These are phyloP conservation scores for Penaeus japonicus DNA, from an alignment of 1,140 invertebrate species.

Conservation along the genomic window DNA sequence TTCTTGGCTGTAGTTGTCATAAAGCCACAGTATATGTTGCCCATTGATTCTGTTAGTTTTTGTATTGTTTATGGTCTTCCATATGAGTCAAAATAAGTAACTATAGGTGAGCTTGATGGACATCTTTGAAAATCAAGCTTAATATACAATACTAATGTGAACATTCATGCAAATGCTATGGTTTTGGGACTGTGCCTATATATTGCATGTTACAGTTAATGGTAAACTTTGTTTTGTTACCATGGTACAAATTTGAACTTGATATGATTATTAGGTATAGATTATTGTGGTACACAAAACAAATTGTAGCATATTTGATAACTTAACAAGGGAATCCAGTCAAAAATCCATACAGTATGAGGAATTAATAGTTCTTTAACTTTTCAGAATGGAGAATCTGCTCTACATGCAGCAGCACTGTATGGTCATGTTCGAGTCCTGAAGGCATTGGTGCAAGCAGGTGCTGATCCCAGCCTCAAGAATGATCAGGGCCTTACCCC, in stretches of 20 bases:
- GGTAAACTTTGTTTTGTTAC: too few species aligned
- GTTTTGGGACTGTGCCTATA: too few species aligned
- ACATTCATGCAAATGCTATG: too few species aligned
- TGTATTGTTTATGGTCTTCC: background rate
- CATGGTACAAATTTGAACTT: too few species aligned
- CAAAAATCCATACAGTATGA: background rate
- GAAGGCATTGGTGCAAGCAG: constrained; percentile 77
- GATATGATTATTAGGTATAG: too few species aligned
- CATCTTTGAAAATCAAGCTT: too few species aligned
- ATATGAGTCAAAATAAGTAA: background rate
- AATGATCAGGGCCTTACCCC: constrained; percentile 77
- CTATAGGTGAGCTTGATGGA: too few species aligned
- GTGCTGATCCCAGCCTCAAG: constrained; percentile 73
- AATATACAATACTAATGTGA: too few species aligned
- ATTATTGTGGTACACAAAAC: too few species aligned
- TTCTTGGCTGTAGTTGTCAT: background rate
- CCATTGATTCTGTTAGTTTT: too few species aligned
- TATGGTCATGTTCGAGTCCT: constrained; percentile 84
- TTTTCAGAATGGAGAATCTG: constrained; percentile 87
- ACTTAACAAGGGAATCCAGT: background rate
- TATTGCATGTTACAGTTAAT: too few species aligned
- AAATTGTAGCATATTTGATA: background rate
- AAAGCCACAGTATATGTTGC: background rate
- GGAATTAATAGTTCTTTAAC: background rate
- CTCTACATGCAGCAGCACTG: constrained; percentile 86